Base-by-base conservation (phyloP, 2,797 vertebrate genomes). In the Myotis findleyi region DNA sequence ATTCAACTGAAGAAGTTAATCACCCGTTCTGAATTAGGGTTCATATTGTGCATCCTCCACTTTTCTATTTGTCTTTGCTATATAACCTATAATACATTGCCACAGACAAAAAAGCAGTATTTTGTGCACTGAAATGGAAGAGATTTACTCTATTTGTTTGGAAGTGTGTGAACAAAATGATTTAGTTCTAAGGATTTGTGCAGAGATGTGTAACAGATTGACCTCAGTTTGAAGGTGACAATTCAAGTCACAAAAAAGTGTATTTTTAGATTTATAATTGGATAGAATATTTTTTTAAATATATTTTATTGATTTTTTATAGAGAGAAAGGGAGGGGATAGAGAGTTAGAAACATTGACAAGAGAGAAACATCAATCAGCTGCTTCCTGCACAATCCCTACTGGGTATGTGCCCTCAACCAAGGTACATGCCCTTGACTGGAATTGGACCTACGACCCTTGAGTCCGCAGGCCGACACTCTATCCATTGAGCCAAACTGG, bases 111-210 rank as follows among this genome's bases (percentile, higher is more conserved):
- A 44, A 44, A 75, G 27, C 72, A 88, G 11, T 3, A 16, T 88
- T 95, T 87, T 79, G 81, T 72, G 57, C 92, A 95, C 18, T 59
- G 55, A 84, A 72, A 64, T 94, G 81, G 69, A 89, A 94, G 38
- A 91, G 12, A 41, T 77, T 91, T 96, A 79, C 12, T 55, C 25
- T 79, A 17, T 21, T 53, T 47, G 38, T 89, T 93, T 41, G 11
- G 44, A 92, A 86, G 41, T 86, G 11, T 41, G 49, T 41, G 59
- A 89, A 85, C 10, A 44, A 96, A 95, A 71, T 82, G 51, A 85
- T 44, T 90, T 86, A 72, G 11, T 18, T 64, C 64, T 93, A 33
- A 96, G 47, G 16, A 80, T 96, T 86, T 87, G 30, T 94, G 38
- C 27, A 92, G 47, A 73, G n/a, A 95, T 72, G 41, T 79, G 36